Conservation (phyloP, 2,888 invertebrate genomes). For the Spicauda simplicius region DNA sequence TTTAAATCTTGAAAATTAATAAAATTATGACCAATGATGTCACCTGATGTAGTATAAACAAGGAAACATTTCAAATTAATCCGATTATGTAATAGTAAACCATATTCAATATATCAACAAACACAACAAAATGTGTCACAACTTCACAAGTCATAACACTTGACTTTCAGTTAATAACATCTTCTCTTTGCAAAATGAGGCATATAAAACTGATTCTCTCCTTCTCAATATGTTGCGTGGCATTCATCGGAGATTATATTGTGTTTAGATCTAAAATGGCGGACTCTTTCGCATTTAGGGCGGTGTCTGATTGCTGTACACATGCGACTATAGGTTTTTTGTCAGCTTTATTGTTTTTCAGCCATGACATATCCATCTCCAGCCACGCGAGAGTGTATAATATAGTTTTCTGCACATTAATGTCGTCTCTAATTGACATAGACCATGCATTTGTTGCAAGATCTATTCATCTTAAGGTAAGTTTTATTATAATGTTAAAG, state of each 20-base stretch:
- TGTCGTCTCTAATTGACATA: slow-evolving; percentile 69
- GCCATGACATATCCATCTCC: slow-evolving; percentile 52
- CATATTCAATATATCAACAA: no score
- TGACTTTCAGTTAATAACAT: no score
- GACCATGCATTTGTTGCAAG: slow-evolving; percentile 73
- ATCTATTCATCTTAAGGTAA: slow-evolving; percentile 69
- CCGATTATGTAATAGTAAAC: not conserved
- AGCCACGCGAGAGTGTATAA: slow-evolving; percentile 52
- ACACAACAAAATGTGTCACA: no score
- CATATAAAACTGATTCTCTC: slow-evolving; percentile 54
- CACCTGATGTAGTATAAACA: no score
- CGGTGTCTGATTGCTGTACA: slow-evolving; percentile 60
- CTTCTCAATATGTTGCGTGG: slow-evolving; percentile 52
- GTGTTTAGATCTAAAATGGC: slow-evolving; percentile 71
- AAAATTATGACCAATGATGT: no score
- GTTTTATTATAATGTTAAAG: slow-evolving; percentile 18
- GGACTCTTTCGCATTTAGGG: slow-evolving; percentile 58
- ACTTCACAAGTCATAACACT: no score
- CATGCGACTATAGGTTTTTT: slow-evolving; percentile 65
- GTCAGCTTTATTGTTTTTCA: slow-evolving; percentile 65
- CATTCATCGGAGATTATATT: slow-evolving; percentile 64
- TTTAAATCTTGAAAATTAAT: no score
- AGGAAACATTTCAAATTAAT: not conserved
- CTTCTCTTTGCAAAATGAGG: slow-evolving; percentile 59
- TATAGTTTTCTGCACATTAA: slow-evolving; percentile 60